Conservation (phyloP, 1,140 invertebrate species). For the Archegozetes longisetosus region DNA sequence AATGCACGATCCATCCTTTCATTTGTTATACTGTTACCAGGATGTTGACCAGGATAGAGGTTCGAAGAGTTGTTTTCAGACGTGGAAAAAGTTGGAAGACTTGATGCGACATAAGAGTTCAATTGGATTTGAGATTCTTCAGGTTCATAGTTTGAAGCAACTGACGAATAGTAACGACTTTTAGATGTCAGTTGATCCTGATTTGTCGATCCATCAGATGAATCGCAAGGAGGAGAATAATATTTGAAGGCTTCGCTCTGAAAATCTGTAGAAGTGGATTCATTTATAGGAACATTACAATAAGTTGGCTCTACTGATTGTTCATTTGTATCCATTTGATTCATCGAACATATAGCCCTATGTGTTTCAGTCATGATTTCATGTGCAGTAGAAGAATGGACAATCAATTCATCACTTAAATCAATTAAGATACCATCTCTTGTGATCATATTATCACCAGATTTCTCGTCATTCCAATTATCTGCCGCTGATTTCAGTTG, state of each 20-base stretch:
- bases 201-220: background rate
- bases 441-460: constrained; percentile 4
- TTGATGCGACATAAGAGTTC: background rate
- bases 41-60: background rate
- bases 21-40: background rate
- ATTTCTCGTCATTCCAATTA: background rate
- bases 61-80: background rate
- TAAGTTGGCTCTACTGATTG: background rate
- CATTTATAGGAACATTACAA: background rate
- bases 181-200: background rate
- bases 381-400: background rate
- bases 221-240: constrained; percentile 5
- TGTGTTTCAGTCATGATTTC: background rate
- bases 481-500: constrained; percentile 1
- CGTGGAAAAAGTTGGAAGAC: background rate
- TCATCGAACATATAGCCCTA: background rate
- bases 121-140: background rate
- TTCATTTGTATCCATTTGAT: background rate
- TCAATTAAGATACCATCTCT: constrained; percentile 29
- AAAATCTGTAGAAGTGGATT: background rate
- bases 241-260: constrained; percentile 4
- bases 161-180: constrained; percentile 2
- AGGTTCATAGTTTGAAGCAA: constrained; percentile 8
- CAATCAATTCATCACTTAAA: constrained; percentile 25
- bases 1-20: background rate